Percentiles rank a stretch among this genome's conserved stretches.
These are phyloP conservation scores for Drosophila subsilvestris DNA, from an alignment of 2,888 invertebrate species.

Conservation along the genomic window DNA sequence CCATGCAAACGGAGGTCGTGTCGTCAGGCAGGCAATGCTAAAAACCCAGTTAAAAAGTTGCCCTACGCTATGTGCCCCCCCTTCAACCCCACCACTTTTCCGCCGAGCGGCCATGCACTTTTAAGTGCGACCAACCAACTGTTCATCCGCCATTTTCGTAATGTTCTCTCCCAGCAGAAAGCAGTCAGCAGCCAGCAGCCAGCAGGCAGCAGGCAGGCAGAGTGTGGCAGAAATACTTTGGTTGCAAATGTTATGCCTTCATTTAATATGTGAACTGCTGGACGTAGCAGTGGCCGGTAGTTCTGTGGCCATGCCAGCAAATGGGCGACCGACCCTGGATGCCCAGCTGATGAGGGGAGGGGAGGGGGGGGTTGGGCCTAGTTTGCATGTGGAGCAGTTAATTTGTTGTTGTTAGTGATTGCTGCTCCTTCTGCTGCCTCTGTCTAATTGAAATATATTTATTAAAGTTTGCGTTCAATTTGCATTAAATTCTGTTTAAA, in stretches of 20 bases:
- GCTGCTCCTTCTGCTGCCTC: conserved; percentile 10
- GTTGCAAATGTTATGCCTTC: conserved; percentile 67
- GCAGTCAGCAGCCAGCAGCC: neutral
- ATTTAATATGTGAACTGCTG: conserved; percentile 67
- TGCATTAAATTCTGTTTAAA: conserved; percentile 53
- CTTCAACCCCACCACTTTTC: conserved; percentile 4
- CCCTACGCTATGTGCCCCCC: conserved; percentile 3
- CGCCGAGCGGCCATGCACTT: conserved; percentile 37
- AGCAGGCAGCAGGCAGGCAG: neutral
- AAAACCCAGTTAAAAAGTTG: conserved; percentile 61
- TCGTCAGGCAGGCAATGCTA: conserved; percentile 53
- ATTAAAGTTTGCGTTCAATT: conserved; percentile 68
- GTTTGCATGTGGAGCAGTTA: conserved; percentile 49
- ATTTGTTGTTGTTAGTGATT: conserved; percentile 74
- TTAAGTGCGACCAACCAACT: conserved; percentile 59
- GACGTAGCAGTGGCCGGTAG: conserved; percentile 19
- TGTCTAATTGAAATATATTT: conserved; percentile 72
- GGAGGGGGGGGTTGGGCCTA: neutral
- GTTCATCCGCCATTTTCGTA: conserved; percentile 62
- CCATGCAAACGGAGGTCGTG: conserved; percentile 23
- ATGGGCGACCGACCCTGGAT: too few relatives aligned
- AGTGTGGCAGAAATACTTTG: conserved; percentile 57
- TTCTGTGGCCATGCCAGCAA: neutral
- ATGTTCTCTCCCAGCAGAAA: neutral
- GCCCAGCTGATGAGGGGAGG: too few relatives aligned